Conservation (phyloP, 2,888 invertebrate genomes). For the Lithophane leautieri region DNA sequence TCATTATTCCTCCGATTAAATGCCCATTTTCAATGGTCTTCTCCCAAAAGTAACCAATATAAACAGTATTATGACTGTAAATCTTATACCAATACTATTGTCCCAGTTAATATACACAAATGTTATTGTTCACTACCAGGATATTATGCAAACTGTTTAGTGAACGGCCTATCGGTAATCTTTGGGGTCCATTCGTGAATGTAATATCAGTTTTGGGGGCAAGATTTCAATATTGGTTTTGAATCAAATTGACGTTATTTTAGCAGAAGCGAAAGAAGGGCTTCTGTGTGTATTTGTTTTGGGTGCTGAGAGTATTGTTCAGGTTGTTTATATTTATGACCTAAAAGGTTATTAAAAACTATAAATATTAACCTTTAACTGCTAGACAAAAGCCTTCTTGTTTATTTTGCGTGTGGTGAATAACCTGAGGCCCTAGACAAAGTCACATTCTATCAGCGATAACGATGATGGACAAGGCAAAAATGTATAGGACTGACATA, state of each 20-base stretch:
- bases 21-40: neutral
- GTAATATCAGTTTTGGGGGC: constrained; percentile 56
- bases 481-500: too few relatives aligned
- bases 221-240: constrained; percentile 58
- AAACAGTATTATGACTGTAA: constrained; percentile 1
- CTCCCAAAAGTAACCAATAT: constrained; percentile 7
- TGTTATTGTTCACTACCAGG: constrained; percentile 55
- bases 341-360: constrained; percentile 15
- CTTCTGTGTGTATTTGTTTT: neutral
- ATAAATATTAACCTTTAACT: neutral
- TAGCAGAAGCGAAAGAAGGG: constrained; percentile 12
- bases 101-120: constrained; percentile 42
- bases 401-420: neutral
- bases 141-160: constrained; percentile 65
- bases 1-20: too few relatives aligned
- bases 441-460: too few relatives aligned
- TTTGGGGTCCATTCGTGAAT: constrained; percentile 59
- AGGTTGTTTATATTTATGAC: constrained; percentile 6
- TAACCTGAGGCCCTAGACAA: too few relatives aligned
- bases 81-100: constrained; percentile 26
- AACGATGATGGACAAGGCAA: too few relatives aligned
- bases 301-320: constrained; percentile 5
- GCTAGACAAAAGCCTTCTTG: neutral
- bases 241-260: constrained; percentile 43
- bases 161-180: constrained; percentile 58